These are phyloP conservation scores for Byasa hedistus DNA, from an alignment of 2,888 invertebrate species.

Conservation along the genomic window DNA sequence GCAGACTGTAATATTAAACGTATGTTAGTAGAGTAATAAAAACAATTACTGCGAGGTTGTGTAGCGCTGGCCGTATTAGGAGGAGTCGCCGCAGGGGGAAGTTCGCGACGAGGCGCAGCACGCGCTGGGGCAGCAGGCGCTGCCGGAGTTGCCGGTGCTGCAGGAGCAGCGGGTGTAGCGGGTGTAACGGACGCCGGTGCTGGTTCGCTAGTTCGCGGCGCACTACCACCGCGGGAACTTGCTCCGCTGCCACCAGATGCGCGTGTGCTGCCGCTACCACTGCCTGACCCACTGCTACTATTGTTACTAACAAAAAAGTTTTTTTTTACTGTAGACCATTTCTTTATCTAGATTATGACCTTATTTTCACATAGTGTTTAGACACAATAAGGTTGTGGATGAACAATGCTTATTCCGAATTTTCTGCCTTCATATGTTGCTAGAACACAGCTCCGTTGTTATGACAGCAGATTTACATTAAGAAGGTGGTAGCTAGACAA, in stretches of 20 bases:
- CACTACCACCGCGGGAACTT: constrained; percentile 73
- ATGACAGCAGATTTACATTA: too few relatives aligned
- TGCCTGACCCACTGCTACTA: constrained; percentile 54
- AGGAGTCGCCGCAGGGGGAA: constrained; percentile 53
- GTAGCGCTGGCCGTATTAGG: constrained; percentile 48
- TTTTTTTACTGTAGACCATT: background rate
- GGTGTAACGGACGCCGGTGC: constrained; percentile 38
- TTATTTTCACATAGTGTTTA: background rate
- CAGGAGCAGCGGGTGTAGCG: constrained; percentile 43
- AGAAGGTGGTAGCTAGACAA: too few relatives aligned
- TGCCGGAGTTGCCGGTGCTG: constrained; percentile 47
- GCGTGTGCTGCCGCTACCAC: constrained; percentile 44
- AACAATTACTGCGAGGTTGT: constrained; percentile 45
- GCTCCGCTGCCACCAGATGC: constrained; percentile 57
- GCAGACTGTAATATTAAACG: background rate
- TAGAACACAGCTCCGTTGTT: too few relatives aligned
- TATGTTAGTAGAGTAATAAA: background rate
- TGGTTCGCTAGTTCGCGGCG: constrained; percentile 52
- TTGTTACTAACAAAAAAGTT: constrained; percentile 46
- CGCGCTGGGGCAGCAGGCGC: constrained; percentile 35
- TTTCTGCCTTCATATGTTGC: too few relatives aligned
- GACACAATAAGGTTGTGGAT: too few relatives aligned
- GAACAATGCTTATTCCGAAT: too few relatives aligned
- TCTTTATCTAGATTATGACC: background rate
- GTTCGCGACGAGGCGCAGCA: constrained; percentile 35